phyloP scores from a whole-genome alignment of 1,140 invertebrate genomes.

The Dermatophagoides farinae region DNA sequence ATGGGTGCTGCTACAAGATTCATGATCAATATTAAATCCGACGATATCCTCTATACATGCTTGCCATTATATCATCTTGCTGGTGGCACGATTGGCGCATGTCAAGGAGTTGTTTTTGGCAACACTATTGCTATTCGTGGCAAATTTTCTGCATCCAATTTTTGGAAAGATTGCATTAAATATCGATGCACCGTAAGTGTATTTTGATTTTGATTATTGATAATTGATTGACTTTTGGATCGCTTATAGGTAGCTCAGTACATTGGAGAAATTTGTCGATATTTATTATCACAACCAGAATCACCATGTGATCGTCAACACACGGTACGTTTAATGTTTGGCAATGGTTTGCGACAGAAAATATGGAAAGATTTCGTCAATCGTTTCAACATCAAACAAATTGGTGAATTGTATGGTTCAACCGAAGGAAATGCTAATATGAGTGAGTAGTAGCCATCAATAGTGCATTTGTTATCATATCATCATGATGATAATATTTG shows the following conservation, averaged over 20 bases:
- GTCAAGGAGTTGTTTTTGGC: slow-evolving; percentile 67
- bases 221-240: neutral
- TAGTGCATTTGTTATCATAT: neutral
- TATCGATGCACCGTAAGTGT: slow-evolving; percentile 60
- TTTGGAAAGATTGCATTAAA: slow-evolving; percentile 79
- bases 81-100: slow-evolving; percentile 58
- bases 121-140: slow-evolving; percentile 59
- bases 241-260: slow-evolving; percentile 53
- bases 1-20: slow-evolving; percentile 8
- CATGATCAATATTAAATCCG: slow-evolving; percentile 25
- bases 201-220: neutral
- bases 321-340: slow-evolving; percentile 64
- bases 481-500: neutral
- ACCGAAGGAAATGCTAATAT: slow-evolving; percentile 34
- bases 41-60: slow-evolving; percentile 64
- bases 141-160: slow-evolving; percentile 89
- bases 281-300: slow-evolving; percentile 63
- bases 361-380: slow-evolving; percentile 84
- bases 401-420: slow-evolving; percentile 33
- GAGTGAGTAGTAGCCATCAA: slow-evolving; percentile 12
- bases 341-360: slow-evolving; percentile 83
- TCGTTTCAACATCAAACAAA: slow-evolving; percentile 33
- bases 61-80: slow-evolving; percentile 85
- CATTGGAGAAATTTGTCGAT: slow-evolving; percentile 96
- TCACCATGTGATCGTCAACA: slow-evolving; percentile 60